Percentiles rank a stretch among this genome's conserved stretches.
These are phyloP conservation scores for Leistus spinibarbis DNA, from an alignment of 2,888 invertebrate genomes.

Conservation along the genomic window DNA sequence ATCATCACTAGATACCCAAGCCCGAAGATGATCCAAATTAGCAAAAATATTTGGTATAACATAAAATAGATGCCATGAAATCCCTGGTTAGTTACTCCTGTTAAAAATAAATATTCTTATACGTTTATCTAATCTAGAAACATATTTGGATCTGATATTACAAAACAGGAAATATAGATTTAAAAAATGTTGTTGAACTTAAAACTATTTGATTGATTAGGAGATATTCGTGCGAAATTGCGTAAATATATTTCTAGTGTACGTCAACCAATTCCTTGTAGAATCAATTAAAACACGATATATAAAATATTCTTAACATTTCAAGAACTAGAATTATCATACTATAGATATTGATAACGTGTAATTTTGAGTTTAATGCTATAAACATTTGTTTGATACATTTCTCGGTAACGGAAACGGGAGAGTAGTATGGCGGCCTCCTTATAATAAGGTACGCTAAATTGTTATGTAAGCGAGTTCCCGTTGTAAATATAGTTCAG, in stretches of 20 bases:
- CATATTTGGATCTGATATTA: not conserved
- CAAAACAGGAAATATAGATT: slow-evolving; percentile 3
- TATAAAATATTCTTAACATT: too few species aligned
- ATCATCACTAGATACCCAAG: slow-evolving; percentile 91
- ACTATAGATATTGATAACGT: too few species aligned
- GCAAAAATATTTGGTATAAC: slow-evolving; percentile 79
- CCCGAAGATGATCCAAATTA: slow-evolving; percentile 90
- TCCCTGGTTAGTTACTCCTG: slow-evolving; percentile 51
- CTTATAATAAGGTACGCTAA: too few species aligned
- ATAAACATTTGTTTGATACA: too few species aligned
- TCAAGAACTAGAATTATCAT: too few species aligned
- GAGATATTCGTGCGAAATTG: not conserved
- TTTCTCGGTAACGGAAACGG: too few species aligned
- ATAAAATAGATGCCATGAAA: slow-evolving; percentile 65
- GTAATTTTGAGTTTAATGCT: too few species aligned
- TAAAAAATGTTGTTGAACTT: slow-evolving; percentile 8
- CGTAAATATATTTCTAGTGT: not conserved
- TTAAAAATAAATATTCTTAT: slow-evolving; percentile 40
- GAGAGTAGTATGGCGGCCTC: too few species aligned
- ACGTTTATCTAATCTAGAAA: not conserved
- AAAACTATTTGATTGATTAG: not conserved
- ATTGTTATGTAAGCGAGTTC: too few species aligned
- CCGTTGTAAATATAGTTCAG: too few species aligned
- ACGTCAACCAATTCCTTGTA: not conserved
- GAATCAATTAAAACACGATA: not conserved